Base-by-base conservation (phyloP, 1,140 invertebrate species). In the Zelostemma sp. region DNA sequence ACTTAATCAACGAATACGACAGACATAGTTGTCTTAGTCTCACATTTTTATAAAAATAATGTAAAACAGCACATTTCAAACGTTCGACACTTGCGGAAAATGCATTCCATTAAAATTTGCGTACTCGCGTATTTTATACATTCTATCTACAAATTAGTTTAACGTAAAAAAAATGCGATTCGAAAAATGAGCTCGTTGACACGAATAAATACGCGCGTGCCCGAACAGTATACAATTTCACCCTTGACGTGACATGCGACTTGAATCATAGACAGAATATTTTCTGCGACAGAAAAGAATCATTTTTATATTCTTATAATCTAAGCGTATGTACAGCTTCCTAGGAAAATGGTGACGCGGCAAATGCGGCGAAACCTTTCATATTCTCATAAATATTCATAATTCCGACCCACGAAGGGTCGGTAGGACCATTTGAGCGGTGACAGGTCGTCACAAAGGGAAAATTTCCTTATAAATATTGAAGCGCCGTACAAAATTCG, bases 351-450 rank as follows among this genome's bases (percentile, higher is more conserved):
- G 62, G 64, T 65, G 69, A 72, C 53, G 59, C 46, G 35, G 48
- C 54, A 18, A 58, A 47, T 60, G 53, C 49, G 62, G 59, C 31
- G 58, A 67, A 64, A 64, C 55, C 63, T 67, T 67, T 64, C 55
- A 67, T 67, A 64, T 57, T 67, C 56, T 60, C 51, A 72, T 72
- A 64, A 64, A 72, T 72, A 72, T 72, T 49, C 60, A 72, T n/a
- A n/a, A n/a, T n/a, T n/a, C n/a, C 67, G 45, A 35, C 12, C 46
- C 50, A 40, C 48, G 58, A n/a, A 71, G 56, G 67, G 63, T 60
- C 48, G 54, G 46, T 19, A 60, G 55, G 43, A 46, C 43, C 51
- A 57, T 64, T 72, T 60, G 62, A 63, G 65, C 59, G 59, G 53
- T 21, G 45, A 65, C 51, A 41, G 25, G 16, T 47, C 49, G 46